Conservation (phyloP, 2,113 vertebrate genomes). For the Coturnix japonica region DNA sequence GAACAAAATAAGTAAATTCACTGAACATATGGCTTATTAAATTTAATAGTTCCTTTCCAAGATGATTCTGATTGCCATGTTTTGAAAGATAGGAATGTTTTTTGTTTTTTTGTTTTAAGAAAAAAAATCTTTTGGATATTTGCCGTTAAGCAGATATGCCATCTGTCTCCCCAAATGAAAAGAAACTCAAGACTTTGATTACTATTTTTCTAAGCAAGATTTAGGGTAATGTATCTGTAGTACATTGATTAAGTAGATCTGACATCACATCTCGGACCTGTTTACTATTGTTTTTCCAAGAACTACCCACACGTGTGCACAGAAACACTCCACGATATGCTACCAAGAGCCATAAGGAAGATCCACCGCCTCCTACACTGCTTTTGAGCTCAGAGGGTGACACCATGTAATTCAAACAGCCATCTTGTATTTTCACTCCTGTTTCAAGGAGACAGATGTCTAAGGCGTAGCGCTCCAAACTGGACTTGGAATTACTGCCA, state of each 20-base stretch:
- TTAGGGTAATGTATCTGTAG: slow-evolving; percentile 72
- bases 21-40: slow-evolving; percentile 85
- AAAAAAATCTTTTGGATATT: slow-evolving; percentile 78
- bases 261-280: slow-evolving; percentile 58
- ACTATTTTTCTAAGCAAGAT: slow-evolving; percentile 79
- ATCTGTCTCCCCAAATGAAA: slow-evolving; percentile 81
- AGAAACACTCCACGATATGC: not conserved
- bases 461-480: not conserved
- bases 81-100: slow-evolving; percentile 79
- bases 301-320: not conserved
- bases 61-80: slow-evolving; percentile 81
- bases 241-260: slow-evolving; percentile 71
- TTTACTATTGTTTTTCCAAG: slow-evolving; percentile 41
- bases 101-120: not conserved
- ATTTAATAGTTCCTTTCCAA: slow-evolving; percentile 82
- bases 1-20: slow-evolving; percentile 78
- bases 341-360: slow-evolving; percentile 2
- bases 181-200: slow-evolving; percentile 78
- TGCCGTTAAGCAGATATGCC: slow-evolving; percentile 79
- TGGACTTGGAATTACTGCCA: slow-evolving; percentile 29
- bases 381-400: not conserved
- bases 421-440: slow-evolving; percentile 53
- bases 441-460: slow-evolving; percentile 43
- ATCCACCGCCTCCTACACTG: not conserved
- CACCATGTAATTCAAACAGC: not conserved